These are phyloP conservation scores for Drosophila colorata DNA, from an alignment of 2,888 invertebrate genomes.

Conservation along the genomic window DNA sequence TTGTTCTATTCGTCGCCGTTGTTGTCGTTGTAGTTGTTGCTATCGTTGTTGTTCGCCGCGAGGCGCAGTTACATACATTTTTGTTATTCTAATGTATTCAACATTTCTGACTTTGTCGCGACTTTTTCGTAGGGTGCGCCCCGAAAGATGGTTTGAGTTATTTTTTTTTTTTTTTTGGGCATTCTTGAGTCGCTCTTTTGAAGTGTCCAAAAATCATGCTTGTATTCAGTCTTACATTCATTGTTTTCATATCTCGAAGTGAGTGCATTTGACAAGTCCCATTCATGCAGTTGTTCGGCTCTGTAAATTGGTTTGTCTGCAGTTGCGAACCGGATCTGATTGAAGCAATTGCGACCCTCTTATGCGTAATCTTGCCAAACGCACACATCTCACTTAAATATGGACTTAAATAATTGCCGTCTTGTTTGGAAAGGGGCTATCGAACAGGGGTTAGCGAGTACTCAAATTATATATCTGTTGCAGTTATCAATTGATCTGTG, in stretches of 20 bases:
- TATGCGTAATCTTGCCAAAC: slow-evolving; percentile 24
- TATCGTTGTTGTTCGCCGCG: slow-evolving; percentile 22
- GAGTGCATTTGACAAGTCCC: slow-evolving; percentile 54
- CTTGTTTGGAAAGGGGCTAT: slow-evolving; percentile 7
- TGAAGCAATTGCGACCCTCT: slow-evolving; percentile 36
- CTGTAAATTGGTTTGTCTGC: slow-evolving; percentile 12
- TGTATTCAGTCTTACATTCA: slow-evolving; percentile 3
- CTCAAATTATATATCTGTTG: slow-evolving; percentile 12
- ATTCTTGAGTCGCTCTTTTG: slow-evolving; percentile 24
- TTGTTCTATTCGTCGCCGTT: slow-evolving; percentile 29
- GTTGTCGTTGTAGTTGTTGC: slow-evolving; percentile 15
- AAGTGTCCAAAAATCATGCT: slow-evolving; percentile 2
- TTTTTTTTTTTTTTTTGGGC: neutral
- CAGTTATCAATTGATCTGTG: slow-evolving; percentile 7
- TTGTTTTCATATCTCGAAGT: slow-evolving; percentile 49
- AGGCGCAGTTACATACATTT: slow-evolving; percentile 38
- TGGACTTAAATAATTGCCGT: slow-evolving; percentile 35
- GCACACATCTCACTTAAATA: slow-evolving; percentile 31
- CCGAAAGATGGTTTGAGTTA: slow-evolving; percentile 15
- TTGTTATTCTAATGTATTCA: slow-evolving; percentile 64
- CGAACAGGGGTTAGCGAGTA: slow-evolving; percentile 3
- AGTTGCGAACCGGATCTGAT: slow-evolving; percentile 36
- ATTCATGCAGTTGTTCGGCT: slow-evolving; percentile 8
- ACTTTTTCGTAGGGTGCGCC: slow-evolving; percentile 48
- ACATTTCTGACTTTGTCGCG: slow-evolving; percentile 56